Conservation (phyloP, 2,888 invertebrate genomes). For the Apodemia mormo region DNA sequence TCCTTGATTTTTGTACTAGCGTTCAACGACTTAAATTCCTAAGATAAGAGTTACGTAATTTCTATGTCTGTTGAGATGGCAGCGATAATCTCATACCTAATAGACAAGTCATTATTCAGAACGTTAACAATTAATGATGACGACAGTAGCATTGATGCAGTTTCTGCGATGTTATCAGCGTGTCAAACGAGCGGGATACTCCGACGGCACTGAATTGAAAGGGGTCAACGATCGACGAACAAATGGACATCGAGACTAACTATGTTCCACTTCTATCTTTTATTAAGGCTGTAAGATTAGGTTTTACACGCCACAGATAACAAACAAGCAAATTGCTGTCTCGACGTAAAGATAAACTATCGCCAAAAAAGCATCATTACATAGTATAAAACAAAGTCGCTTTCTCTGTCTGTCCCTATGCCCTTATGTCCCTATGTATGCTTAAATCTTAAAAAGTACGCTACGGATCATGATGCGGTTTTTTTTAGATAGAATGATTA, state of each 20-base stretch:
- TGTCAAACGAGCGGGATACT: constrained; percentile 40
- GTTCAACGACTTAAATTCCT: neutral
- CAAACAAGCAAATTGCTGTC: too few relatives aligned
- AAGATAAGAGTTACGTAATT: neutral
- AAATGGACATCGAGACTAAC: constrained; percentile 36
- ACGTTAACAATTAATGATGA: constrained; percentile 18
- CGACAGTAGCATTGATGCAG: constrained; percentile 21
- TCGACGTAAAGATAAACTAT: too few relatives aligned
- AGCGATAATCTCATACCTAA: constrained; percentile 5
- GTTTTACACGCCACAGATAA: too few relatives aligned
- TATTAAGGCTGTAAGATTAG: too few relatives aligned
- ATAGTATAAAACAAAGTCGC: too few relatives aligned
- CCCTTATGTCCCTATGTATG: too few relatives aligned
- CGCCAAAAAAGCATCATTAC: too few relatives aligned
- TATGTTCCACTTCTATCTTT: constrained; percentile 35
- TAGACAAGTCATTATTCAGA: constrained; percentile 12
- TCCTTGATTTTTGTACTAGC: too few relatives aligned
- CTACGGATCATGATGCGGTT: too few relatives aligned
- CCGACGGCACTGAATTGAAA: constrained; percentile 49
- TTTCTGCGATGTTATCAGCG: constrained; percentile 34
- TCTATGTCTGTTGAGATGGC: neutral
- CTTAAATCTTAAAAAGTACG: too few relatives aligned
- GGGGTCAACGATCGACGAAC: constrained; percentile 53
- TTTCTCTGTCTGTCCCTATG: too few relatives aligned
- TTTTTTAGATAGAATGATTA: too few relatives aligned